Percentiles rank a stretch among this genome's conserved stretches.
These are phyloP conservation scores for Sarotherodon lohbergeri DNA, from an alignment of 2,113 vertebrate species.

Conservation along the genomic window DNA sequence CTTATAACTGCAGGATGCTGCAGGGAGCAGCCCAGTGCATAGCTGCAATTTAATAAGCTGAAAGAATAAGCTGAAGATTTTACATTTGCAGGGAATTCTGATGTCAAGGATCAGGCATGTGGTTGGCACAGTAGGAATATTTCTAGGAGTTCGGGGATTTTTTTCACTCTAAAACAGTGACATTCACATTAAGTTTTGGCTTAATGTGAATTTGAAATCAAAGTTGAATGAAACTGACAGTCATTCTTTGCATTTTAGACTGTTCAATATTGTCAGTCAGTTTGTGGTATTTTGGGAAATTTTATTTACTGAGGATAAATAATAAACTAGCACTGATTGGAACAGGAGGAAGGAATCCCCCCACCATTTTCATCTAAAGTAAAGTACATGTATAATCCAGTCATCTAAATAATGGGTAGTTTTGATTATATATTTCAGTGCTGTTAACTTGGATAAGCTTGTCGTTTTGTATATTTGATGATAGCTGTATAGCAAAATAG, in stretches of 20 bases:
- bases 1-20: not conserved
- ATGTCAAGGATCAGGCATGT: not conserved
- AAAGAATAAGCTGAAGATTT: not conserved
- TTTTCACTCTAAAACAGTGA: not conserved
- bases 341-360: not conserved
- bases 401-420: not conserved
- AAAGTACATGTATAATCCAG: not conserved
- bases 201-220: not conserved
- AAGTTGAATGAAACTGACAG: not conserved
- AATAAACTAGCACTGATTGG: not conserved
- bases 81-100: not conserved
- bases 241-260: not conserved
- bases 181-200: not conserved
- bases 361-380: not conserved
- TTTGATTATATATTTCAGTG: not conserved
- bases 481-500: not conserved
- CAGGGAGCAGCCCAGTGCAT: not conserved
- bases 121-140: not conserved
- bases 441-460: not conserved
- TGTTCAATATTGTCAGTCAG: not conserved
- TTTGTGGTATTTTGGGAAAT: not conserved
- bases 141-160: not conserved
- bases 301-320: not conserved
- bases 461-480: not conserved
- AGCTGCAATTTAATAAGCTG: not conserved